Percentiles rank a stretch among this genome's conserved stretches.
phyloP scores from a whole-genome alignment of 2,113 vertebrate genomes.

The Halcyon senegalensis region DNA sequence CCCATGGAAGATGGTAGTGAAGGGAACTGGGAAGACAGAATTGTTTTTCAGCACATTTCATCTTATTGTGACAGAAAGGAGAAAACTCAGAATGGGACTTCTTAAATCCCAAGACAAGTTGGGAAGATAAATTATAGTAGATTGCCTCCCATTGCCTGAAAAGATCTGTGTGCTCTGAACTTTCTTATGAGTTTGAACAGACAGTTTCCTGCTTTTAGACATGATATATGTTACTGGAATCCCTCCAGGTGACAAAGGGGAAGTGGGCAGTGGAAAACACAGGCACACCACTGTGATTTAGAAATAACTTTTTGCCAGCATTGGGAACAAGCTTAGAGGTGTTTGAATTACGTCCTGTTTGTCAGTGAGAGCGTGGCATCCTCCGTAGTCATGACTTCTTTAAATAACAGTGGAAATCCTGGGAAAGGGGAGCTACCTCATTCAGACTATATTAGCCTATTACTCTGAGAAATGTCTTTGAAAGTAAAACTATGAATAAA shows the following conservation, averaged over 20 bases:
- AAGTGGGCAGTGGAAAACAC: background rate
- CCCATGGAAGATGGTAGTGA: background rate
- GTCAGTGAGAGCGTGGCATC: background rate
- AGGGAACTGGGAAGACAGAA: background rate
- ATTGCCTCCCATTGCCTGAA: background rate
- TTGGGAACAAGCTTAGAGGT: background rate
- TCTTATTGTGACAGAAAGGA: background rate
- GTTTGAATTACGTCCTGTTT: background rate
- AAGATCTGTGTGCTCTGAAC: background rate
- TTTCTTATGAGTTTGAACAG: background rate
- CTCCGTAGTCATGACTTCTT: background rate
- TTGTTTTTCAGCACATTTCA: background rate
- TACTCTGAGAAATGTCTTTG: background rate
- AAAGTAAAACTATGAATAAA: constrained; percentile 19
- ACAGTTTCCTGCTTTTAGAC: background rate
- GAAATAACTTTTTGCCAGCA: background rate
- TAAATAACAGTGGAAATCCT: background rate
- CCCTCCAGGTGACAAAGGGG: background rate
- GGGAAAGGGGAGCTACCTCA: background rate
- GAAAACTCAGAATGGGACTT: background rate
- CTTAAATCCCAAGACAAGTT: background rate
- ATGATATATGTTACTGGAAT: background rate
- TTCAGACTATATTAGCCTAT: background rate
- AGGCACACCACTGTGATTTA: background rate
- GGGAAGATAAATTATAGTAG: background rate